Evolutionary conservation across 2,797 vertebrate species (phyloP), one percentile per base, ranked within the genome.

Genomic region (Podargus strigoides): DNA sequence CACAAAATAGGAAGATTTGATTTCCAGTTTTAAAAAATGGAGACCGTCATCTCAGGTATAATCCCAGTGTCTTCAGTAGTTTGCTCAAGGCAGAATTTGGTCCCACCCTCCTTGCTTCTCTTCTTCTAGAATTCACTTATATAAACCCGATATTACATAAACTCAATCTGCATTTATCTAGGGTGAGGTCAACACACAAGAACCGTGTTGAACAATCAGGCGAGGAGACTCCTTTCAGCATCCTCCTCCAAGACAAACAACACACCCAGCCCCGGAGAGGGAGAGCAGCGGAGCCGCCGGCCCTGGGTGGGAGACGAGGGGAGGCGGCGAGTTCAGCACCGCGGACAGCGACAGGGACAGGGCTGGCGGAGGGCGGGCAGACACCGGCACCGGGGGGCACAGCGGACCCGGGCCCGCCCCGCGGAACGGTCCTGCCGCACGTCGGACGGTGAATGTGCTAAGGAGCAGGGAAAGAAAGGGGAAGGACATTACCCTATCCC

Each of bases 121-220:
- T 52, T 27, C 27, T 63, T 79, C 77, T 58, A 78, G 28, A 79
- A 96, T 87, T 92, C 81, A 68, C 70, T 95, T 86, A 89, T 79
- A 94, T 80, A 95, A 95, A 88, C 24, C 74, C 36, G 56, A 34
- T 32, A 87, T 90, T 90, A 91, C 90, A 92, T 91, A 96, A 95
- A 95, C 32, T 49, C 59, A 53, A 27, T 3, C 69, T 58, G 44
- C n/a, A 30, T 75, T 90, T 79, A 74, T 70, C n/a, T 59, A 52
- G 52, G 50, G 75, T 78, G 58, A 95, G 66, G 73, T 37, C 55
- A 82, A 55, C 24, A 73, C 37, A 73, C 44, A 27, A 55, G 39
- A 67, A 77, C 63, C 26, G 19, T 17, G 64, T 47, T n/a, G 49
- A 64, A 68, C 37, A 41, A 34, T 13, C 28, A 12, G 26, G 14